Percentiles rank a stretch among this genome's conserved stretches.
phyloP scores from a whole-genome alignment of 2,113 vertebrate species.

The Actenoides hombroni region DNA sequence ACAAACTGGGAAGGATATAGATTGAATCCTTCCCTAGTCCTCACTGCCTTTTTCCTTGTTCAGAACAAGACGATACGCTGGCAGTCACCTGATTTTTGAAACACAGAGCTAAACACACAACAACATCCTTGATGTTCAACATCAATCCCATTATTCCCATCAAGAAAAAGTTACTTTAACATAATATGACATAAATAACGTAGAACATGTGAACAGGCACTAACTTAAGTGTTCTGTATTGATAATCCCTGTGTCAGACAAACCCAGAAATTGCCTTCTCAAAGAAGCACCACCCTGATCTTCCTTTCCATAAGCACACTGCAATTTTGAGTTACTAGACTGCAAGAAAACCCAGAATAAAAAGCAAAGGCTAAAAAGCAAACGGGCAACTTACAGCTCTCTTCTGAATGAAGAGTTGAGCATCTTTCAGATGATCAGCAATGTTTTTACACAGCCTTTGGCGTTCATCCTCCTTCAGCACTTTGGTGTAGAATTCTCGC shows the following conservation, averaged over 20 bases:
- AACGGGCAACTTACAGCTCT: slow-evolving; percentile 79
- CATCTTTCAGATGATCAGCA: slow-evolving; percentile 82
- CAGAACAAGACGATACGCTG: background rate
- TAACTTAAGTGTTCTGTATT: background rate
- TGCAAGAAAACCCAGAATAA: background rate
- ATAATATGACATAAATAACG: too few relatives aligned
- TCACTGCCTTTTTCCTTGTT: background rate
- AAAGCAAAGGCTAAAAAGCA: background rate
- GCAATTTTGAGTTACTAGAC: background rate
- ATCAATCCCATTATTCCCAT: background rate
- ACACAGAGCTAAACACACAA: background rate
- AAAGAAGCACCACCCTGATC: background rate
- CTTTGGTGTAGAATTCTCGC: slow-evolving; percentile 81
- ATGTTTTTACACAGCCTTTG: slow-evolving; percentile 88
- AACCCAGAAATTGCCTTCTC: background rate
- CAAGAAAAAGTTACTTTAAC: background rate
- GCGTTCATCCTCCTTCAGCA: slow-evolving; percentile 86
- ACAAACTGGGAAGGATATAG: background rate
- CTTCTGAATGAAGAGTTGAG: slow-evolving; percentile 92
- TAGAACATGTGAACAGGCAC: too few relatives aligned
- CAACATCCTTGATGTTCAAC: background rate
- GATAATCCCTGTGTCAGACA: background rate
- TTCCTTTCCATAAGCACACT: background rate
- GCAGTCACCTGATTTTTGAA: background rate
- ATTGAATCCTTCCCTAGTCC: background rate